phyloP scores from a whole-genome alignment of 2,888 invertebrate genomes.

The Doris montereyensis region DNA sequence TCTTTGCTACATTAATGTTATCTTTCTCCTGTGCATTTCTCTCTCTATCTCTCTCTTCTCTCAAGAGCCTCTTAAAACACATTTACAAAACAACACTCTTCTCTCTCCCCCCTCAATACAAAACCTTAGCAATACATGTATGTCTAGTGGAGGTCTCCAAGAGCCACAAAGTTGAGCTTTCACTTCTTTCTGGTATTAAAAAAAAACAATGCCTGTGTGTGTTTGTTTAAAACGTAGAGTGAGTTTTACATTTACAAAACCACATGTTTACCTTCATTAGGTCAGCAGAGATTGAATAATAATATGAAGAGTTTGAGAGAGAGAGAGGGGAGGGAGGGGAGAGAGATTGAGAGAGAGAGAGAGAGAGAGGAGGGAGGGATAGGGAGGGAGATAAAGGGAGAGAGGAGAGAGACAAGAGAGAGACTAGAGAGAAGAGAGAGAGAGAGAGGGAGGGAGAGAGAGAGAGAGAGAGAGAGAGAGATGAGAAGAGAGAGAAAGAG shows the following conservation, averaged over 20 bases:
- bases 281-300: not conserved
- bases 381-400: not conserved
- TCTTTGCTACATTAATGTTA: not conserved
- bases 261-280: too few relatives aligned
- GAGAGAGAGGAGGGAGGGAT: not conserved
- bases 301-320: not conserved
- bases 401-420: not conserved
- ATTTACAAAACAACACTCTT: too few relatives aligned
- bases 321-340: not conserved
- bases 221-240: too few relatives aligned
- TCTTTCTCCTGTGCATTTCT: not conserved
- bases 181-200: too few relatives aligned
- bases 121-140: too few relatives aligned
- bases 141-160: too few relatives aligned
- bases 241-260: too few relatives aligned
- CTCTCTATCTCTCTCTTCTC: not conserved
- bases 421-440: conserved; percentile 5
- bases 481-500: conserved; percentile 7
- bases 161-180: too few relatives aligned
- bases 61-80: not conserved
- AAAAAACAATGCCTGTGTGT: too few relatives aligned
- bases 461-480: conserved; percentile 16
- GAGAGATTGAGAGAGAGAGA: not conserved
- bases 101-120: too few relatives aligned
- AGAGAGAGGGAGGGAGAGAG: not conserved